phyloP scores from a whole-genome alignment of 2,888 invertebrate genomes.

The Eupeodes luniger region DNA sequence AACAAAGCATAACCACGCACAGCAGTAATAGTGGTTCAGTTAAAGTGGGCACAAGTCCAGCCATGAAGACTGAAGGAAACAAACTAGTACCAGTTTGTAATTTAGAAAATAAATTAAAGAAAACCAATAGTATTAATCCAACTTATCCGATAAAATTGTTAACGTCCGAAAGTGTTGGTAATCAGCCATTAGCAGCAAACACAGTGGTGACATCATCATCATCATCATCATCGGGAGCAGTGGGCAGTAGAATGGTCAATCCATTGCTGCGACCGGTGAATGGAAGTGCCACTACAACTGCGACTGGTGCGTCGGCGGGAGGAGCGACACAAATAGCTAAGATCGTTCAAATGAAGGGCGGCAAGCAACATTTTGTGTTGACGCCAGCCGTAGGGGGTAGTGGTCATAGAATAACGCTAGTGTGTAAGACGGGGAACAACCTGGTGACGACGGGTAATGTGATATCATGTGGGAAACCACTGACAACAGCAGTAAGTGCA shows the following conservation, averaged over 20 bases:
- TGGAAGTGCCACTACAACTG: constrained; percentile 54
- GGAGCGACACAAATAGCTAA: constrained; percentile 85
- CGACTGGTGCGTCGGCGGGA: constrained; percentile 7
- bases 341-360: constrained; percentile 89
- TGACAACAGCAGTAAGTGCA: constrained; percentile 53
- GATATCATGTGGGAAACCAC: constrained; percentile 71
- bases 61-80: constrained; percentile 83
- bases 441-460: constrained; percentile 66
- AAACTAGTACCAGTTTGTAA: constrained; percentile 81
- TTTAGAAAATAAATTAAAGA: constrained; percentile 76
- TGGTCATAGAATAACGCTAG: constrained; percentile 86
- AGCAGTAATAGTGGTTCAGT: constrained; percentile 79
- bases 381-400: constrained; percentile 85
- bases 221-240: too few species aligned
- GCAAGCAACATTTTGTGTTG: constrained; percentile 89
- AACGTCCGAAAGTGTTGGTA: constrained; percentile 49
- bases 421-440: constrained; percentile 82
- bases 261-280: constrained; percentile 64
- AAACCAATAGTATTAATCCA: constrained; percentile 77
- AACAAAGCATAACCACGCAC: constrained; percentile 80
- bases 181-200: constrained; percentile 20
- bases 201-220: constrained; percentile 40
- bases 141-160: constrained; percentile 68
- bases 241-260: constrained; percentile 63
- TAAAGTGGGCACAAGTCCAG: constrained; percentile 84